Conservation (phyloP, 1,140 invertebrate genomes). For the Zaprionus lachaisei region DNA sequence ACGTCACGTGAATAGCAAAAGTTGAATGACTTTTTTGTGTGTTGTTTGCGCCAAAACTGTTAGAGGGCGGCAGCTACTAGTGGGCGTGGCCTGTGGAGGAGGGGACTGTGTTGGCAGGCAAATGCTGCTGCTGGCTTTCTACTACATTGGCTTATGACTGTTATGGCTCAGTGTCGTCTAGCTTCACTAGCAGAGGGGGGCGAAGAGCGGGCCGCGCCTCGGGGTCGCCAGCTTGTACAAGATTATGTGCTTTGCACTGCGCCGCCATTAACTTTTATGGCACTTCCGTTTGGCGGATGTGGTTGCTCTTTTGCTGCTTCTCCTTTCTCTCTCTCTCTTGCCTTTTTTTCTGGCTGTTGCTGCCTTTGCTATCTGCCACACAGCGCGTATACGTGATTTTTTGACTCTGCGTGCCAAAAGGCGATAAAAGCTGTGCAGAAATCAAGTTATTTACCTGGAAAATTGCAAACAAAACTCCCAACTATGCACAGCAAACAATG, state of each 20-base stretch:
- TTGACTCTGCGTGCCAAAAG: slow-evolving; percentile 62
- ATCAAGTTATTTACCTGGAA: slow-evolving; percentile 14
- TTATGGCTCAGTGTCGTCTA: slow-evolving; percentile 26
- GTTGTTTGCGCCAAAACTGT: slow-evolving; percentile 46
- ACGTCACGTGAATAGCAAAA: slow-evolving; percentile 52
- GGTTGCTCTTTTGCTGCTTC: slow-evolving; percentile 27
- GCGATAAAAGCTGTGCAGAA: slow-evolving; percentile 46
- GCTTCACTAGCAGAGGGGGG: background rate
- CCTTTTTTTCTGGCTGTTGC: slow-evolving; percentile 14
- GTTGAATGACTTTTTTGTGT: slow-evolving; percentile 77
- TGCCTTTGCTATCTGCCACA: slow-evolving; percentile 53
- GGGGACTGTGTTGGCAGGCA: background rate
- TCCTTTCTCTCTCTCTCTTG: background rate
- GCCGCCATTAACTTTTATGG: slow-evolving; percentile 82
- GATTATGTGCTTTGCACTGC: slow-evolving; percentile 77
- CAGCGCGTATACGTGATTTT: slow-evolving; percentile 77
- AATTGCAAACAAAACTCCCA: slow-evolving; percentile 1
- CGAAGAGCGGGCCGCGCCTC: slow-evolving; percentile 34
- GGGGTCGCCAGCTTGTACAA: slow-evolving; percentile 71
- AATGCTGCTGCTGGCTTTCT: slow-evolving; percentile 59
- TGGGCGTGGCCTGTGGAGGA: slow-evolving; percentile 5
- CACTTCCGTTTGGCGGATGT: slow-evolving; percentile 81
- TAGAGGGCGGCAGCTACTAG: background rate
- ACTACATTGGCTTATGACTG: slow-evolving; percentile 67
- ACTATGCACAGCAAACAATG: slow-evolving; percentile 3